Evolutionary conservation across 2,113 vertebrate species (phyloP).

Genomic region (Elanus axillaris): DNA sequence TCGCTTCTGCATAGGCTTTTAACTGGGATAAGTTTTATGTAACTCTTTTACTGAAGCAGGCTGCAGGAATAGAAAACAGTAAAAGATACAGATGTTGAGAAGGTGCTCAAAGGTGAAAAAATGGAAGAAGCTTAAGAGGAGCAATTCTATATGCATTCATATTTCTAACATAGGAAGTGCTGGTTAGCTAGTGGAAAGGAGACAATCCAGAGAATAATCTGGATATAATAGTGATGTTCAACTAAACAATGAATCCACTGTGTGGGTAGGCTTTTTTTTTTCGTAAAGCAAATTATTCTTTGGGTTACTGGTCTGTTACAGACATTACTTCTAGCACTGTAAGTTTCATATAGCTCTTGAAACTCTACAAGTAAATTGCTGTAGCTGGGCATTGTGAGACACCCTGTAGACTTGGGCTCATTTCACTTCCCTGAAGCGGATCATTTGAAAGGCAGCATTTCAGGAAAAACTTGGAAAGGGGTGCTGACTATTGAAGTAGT

Average conservation of each 20-base stretch:
- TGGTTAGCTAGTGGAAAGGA: not conserved
- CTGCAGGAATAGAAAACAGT: not conserved
- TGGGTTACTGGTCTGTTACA: not conserved
- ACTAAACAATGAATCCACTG: not conserved
- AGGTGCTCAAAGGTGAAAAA: not conserved
- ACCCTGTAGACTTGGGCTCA: not conserved
- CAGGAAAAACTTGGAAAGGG: not conserved
- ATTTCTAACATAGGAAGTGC: not conserved
- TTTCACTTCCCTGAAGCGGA: not conserved
- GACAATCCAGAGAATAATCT: not conserved
- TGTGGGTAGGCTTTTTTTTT: not conserved
- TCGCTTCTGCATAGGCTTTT: not conserved
- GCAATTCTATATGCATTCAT: not conserved
- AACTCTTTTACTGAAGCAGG: not conserved
- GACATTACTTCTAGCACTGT: too few species aligned
- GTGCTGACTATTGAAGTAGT: not conserved
- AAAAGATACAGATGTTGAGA: not conserved
- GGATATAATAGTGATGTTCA: not conserved
- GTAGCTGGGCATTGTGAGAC: not conserved
- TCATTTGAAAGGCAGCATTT: not conserved
- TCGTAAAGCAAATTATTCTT: not conserved
- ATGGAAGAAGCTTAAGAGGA: not conserved
- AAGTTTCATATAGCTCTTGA: not conserved
- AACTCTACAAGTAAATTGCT: not conserved
- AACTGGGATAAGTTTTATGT: not conserved